A percentile compares a stretch with the other conserved stretches of the same genome.
Evolutionary conservation across 1,140 invertebrate species (phyloP).

Genomic region (Ctenoplectra terminalis): DNA sequence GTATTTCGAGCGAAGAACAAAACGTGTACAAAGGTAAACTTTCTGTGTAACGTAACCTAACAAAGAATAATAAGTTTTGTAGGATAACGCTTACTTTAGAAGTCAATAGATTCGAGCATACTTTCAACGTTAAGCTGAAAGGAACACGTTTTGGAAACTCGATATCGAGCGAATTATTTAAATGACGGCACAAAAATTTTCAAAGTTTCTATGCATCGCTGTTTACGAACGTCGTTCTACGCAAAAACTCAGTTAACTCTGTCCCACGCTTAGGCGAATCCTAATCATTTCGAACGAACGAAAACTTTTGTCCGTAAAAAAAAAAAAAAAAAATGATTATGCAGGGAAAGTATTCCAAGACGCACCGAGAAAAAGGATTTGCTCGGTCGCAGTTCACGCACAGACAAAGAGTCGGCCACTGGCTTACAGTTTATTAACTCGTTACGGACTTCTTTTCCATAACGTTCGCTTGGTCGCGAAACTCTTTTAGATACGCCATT

Average conservation of each 20-base stretch:
- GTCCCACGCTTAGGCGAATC: too few relatives aligned
- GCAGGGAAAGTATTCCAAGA: not conserved
- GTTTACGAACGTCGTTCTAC: not conserved
- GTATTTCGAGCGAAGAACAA: too few relatives aligned
- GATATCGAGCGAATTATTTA: slow-evolving; percentile 13
- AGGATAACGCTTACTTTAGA: not conserved
- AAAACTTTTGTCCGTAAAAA: not conserved
- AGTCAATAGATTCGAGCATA: not conserved
- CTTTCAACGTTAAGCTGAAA: not conserved
- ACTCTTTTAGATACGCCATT: slow-evolving; percentile 43
- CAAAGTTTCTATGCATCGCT: not conserved
- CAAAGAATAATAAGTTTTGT: not conserved
- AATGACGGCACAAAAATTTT: not conserved
- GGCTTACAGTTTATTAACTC: slow-evolving; percentile 24
- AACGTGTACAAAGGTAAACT: not conserved
- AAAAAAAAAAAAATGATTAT: not conserved
- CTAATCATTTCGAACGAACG: not conserved
- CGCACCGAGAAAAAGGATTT: too few relatives aligned
- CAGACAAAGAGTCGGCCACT: not conserved
- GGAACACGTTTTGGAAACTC: not conserved
- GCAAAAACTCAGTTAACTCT: not conserved
- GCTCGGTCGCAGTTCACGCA: not conserved
- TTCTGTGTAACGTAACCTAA: not conserved
- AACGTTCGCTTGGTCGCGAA: not conserved
- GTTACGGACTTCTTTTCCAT: slow-evolving; percentile 1